Evolutionary conservation across 2,113 vertebrate genomes (phyloP).

Genomic region (Tetrax tetrax): DNA sequence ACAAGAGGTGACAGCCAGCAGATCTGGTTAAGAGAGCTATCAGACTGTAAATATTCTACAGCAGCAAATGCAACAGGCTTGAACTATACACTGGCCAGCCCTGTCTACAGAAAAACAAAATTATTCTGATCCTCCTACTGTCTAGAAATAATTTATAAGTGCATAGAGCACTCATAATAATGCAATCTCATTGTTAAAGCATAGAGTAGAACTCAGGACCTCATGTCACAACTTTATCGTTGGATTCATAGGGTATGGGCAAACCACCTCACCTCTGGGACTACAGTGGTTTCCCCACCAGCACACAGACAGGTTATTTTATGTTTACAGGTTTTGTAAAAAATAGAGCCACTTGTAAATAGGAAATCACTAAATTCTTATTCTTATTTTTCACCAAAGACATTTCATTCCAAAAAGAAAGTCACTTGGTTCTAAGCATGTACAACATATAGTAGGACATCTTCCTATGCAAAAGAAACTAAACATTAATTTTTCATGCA

Average conservation of each 20-base stretch:
- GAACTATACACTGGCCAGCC: background rate
- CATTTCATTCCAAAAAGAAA: background rate
- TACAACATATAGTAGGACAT: rapidly evolving
- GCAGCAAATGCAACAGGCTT: background rate
- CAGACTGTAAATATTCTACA: background rate
- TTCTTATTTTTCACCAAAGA: background rate
- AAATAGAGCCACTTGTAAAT: background rate
- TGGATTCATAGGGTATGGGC: background rate
- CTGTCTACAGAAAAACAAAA: background rate
- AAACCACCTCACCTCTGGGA: background rate
- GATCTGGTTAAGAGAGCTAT: background rate
- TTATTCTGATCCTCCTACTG: background rate
- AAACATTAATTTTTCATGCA: background rate
- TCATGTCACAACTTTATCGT: background rate
- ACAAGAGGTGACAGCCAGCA: background rate
- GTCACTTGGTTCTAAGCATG: background rate
- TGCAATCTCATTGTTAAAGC: background rate
- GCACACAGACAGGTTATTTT: background rate
- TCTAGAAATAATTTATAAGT: background rate
- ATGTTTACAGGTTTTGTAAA: background rate
- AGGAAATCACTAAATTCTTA: background rate
- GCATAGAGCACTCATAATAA: background rate
- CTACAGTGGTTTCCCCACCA: background rate
- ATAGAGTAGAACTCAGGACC: background rate
- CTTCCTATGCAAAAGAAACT: background rate